A percentile compares a stretch with the other conserved stretches of the same genome.
Conservation (phyloP, 2,113 vertebrate species). For the Panurus biarmicus region DNA sequence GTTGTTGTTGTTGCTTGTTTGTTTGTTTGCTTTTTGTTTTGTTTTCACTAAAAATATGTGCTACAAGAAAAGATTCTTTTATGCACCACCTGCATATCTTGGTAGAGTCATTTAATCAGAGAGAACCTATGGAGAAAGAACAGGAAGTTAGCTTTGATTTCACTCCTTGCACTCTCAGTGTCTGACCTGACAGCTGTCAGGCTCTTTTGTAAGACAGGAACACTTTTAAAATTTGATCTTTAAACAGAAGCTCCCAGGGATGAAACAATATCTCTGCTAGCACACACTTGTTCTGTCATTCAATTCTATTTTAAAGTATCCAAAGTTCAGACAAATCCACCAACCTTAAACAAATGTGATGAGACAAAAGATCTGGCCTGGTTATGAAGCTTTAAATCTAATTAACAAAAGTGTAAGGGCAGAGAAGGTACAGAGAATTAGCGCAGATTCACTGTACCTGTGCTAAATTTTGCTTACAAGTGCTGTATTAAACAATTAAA, state of each 20-base stretch:
- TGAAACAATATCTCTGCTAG: neutral
- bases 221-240: neutral
- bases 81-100: neutral
- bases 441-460: neutral
- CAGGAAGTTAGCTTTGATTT: neutral
- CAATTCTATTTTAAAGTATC: neutral
- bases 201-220: neutral
- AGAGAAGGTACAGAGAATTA: neutral
- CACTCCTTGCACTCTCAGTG: neutral
- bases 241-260: neutral
- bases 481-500: neutral
- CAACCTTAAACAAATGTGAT: neutral
- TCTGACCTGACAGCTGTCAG: slow-evolving; percentile 13
- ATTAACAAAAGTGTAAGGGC: neutral
- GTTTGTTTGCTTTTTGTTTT: neutral
- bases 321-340: neutral
- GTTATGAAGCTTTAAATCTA: neutral
- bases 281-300: neutral
- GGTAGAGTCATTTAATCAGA: neutral
- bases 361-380: neutral
- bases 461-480: neutral
- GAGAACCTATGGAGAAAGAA: neutral
- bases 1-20: too few species aligned
- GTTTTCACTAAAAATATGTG: neutral
- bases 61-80: neutral